Percentiles rank a stretch among this genome's conserved stretches.
Evolutionary conservation across 2,797 vertebrate genomes (phyloP).

Genomic region (Echeneis naucrates): DNA sequence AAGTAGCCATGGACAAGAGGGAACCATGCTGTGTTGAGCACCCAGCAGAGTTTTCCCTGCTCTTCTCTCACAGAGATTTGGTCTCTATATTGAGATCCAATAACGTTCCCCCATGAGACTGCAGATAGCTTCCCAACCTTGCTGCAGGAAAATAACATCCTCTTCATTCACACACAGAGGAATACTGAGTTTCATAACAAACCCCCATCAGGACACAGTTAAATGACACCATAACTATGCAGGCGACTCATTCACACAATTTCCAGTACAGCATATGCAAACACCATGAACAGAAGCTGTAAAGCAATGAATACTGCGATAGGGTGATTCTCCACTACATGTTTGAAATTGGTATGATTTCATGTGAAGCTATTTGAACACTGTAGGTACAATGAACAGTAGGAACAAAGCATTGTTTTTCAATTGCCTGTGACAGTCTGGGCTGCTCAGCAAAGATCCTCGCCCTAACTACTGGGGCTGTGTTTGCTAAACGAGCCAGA

Average conservation of each 20-base stretch:
- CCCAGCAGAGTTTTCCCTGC: conserved; percentile 47
- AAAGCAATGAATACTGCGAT: background rate
- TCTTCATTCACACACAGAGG: conserved; percentile 48
- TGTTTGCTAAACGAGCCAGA: conserved; percentile 77
- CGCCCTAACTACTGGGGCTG: conserved; percentile 67
- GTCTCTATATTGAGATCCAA: conserved; percentile 68
- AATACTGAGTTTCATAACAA: conserved; percentile 59
- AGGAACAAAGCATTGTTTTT: conserved; percentile 73
- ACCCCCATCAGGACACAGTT: conserved; percentile 40
- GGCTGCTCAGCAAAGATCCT: conserved; percentile 65
- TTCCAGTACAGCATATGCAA: background rate
- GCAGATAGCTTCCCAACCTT: conserved; percentile 51
- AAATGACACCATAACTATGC: conserved; percentile 24
- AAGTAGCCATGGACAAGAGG: conserved; percentile 37
- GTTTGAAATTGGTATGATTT: conserved; percentile 43
- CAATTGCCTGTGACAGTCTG: conserved; percentile 70
- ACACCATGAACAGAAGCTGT: background rate
- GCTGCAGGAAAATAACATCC: conserved; percentile 63
- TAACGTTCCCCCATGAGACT: conserved; percentile 60
- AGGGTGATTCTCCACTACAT: conserved; percentile 13
- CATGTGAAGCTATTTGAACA: conserved; percentile 59
- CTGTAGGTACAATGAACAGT: conserved; percentile 61
- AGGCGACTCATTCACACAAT: conserved; percentile 22
- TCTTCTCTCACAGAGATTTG: conserved; percentile 60
- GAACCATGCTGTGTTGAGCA: conserved; percentile 38